A percentile compares a stretch with the other conserved stretches of the same genome.
These are phyloP conservation scores for Dendrolimus houi DNA, from an alignment of 2,888 invertebrate species.

Conservation along the genomic window DNA sequence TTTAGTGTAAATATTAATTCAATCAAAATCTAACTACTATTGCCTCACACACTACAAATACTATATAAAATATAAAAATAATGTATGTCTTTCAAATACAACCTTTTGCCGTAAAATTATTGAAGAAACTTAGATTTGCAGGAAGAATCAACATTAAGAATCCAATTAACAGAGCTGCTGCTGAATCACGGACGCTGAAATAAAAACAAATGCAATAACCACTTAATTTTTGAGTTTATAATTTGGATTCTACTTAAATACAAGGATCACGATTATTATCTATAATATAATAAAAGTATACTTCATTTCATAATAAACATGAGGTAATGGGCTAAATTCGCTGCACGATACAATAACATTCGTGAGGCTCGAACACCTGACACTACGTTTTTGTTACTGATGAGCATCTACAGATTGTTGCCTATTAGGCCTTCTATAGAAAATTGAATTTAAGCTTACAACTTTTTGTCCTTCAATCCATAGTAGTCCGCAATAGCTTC, in stretches of 20 bases:
- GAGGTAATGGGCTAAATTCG: too few relatives aligned
- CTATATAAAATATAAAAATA: constrained; percentile 1
- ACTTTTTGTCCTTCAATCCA: constrained; percentile 18
- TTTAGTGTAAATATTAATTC: not conserved
- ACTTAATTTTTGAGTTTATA: too few relatives aligned
- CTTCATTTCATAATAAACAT: too few relatives aligned
- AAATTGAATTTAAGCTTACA: constrained; percentile 22
- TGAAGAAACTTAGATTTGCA: constrained; percentile 24
- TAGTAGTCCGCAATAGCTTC: constrained; percentile 24
- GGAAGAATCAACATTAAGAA: constrained; percentile 46
- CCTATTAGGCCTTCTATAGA: not conserved
- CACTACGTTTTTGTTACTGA: not conserved
- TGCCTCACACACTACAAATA: not conserved
- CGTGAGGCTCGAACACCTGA: too few relatives aligned
- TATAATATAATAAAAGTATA: too few relatives aligned
- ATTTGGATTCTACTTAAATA: too few relatives aligned
- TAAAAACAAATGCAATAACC: not conserved
- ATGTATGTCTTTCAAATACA: constrained; percentile 11
- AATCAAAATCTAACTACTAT: not conserved
- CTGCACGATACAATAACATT: too few relatives aligned
- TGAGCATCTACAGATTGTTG: constrained; percentile 1
- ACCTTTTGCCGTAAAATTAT: constrained; percentile 41
- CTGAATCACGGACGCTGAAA: constrained; percentile 49
- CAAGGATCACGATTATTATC: too few relatives aligned
- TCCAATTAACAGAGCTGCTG: constrained; percentile 30